Evolutionary conservation across 2,888 invertebrate genomes (phyloP), one percentile per base, ranked within the genome.

Genomic region (Dichetophora obliterata): DNA sequence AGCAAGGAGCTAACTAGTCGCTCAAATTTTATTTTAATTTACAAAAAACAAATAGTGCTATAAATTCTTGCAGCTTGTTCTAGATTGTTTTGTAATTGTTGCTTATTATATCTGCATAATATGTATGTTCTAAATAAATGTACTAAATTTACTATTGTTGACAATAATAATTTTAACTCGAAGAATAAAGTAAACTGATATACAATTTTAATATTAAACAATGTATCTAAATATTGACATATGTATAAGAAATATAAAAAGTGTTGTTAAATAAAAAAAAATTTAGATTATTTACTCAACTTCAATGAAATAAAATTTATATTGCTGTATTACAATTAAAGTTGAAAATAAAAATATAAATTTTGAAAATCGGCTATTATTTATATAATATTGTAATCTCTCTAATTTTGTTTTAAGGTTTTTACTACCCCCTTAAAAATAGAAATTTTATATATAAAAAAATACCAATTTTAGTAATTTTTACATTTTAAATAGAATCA

Each of bases 101-200:
- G 68, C 68, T 68, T 68, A 68, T 50, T 68, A 50, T 68, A 59
- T 5, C 11, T 11, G 14, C 14, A 11, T 43, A 54, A 22, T 66
- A 22, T 37, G 14, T 22, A 59, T 71, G 57, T 70, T 70, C 54
- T 19, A 9, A 54, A 9, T 54, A 52, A 66, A 43, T 5, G 2
- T 54, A 8, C 31, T 65, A 50, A n/a, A 61, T 14, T 24, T 65
- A 63, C 59, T 82, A 81, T 83, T 84, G 85, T 85, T 85, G 85
- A 85, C 85, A 85, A 85, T 85, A 85, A 85, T 85, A 85, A 80
- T 85, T 80, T 78, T 75, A 76, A 74, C 63, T 75, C 66, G 43
- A 72, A 80, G 81, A 78, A 48, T 63, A 11, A 34, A 74, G 19
- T 65, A 68, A 68, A 68, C 68, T 68, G 68, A 50, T 82, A 81